These are phyloP conservation scores for Cryptus viduatorius DNA, from an alignment of 2,888 invertebrate genomes.

Conservation along the genomic window DNA sequence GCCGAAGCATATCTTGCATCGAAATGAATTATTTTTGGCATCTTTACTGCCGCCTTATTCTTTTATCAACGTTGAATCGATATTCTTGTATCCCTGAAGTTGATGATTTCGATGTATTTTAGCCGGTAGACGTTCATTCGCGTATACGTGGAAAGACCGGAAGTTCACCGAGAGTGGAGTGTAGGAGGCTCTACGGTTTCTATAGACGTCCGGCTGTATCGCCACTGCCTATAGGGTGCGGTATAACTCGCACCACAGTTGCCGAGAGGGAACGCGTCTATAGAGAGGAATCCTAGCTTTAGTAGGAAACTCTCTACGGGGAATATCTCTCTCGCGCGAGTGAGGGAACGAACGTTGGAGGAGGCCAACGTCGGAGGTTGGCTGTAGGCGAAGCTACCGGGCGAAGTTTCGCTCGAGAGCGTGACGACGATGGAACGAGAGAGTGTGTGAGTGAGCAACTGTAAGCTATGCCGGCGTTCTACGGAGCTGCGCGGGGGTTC, in stretches of 20 bases:
- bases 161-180: conserved; percentile 23
- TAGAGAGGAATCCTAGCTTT: conserved; percentile 63
- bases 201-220: conserved; percentile 52
- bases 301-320: conserved; percentile 67
- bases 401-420: conserved; percentile 83
- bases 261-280: conserved; percentile 55
- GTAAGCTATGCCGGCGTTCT: conserved; percentile 66
- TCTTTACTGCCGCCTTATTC: background rate
- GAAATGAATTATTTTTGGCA: background rate
- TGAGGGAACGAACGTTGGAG: conserved; percentile 56
- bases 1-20: background rate
- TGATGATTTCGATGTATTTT: conserved; percentile 4
- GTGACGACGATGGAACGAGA: conserved; percentile 82
- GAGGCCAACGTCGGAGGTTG: conserved; percentile 64
- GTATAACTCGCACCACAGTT: conserved; percentile 32
- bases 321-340: conserved; percentile 55
- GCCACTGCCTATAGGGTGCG: conserved; percentile 47
- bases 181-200: conserved; percentile 9
- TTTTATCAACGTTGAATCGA: conserved; percentile 10
- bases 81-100: conserved; percentile 15
- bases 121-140: conserved; percentile 9
- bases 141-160: conserved; percentile 52
- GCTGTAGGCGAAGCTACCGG: conserved; percentile 71
- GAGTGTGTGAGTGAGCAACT: conserved; percentile 30
- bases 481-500: conserved; percentile 62